These are phyloP conservation scores for Parus major DNA, from an alignment of 2,113 vertebrate genomes.

Conservation along the genomic window DNA sequence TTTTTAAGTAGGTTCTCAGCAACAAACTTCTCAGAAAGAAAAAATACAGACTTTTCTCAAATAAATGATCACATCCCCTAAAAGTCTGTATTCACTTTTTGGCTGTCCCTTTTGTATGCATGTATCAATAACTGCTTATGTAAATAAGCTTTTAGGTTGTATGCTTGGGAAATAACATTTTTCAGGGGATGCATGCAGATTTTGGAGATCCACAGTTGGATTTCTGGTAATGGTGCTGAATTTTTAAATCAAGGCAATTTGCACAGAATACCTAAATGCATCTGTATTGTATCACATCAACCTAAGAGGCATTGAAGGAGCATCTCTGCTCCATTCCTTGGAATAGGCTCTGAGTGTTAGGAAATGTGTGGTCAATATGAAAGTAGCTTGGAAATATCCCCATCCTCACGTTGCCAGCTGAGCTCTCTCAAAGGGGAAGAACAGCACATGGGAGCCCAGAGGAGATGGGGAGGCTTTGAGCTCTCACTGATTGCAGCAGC, in stretches of 20 bases:
- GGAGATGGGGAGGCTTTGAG: neutral
- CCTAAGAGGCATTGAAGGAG: neutral
- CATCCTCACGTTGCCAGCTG: neutral
- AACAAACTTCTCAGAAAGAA: neutral
- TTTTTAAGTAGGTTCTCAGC: neutral
- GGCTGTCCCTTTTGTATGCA: neutral
- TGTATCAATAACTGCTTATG: neutral
- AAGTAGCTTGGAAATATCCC: constrained; percentile 39
- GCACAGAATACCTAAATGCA: neutral
- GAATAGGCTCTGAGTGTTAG: neutral
- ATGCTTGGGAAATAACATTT: neutral
- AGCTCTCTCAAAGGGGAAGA: neutral
- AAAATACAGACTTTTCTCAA: neutral
- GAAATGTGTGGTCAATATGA: neutral
- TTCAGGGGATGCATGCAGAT: neutral
- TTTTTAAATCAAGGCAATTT: neutral
- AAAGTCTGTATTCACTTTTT: neutral
- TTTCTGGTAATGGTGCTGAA: neutral
- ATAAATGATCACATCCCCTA: neutral
- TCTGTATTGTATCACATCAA: neutral
- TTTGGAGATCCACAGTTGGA: neutral
- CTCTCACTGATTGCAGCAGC: neutral
- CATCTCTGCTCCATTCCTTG: neutral
- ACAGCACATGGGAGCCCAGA: neutral
- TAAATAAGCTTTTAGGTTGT: neutral